These are phyloP conservation scores for Anthonomus grandis DNA, from an alignment of 1,140 invertebrate species.

Conservation along the genomic window DNA sequence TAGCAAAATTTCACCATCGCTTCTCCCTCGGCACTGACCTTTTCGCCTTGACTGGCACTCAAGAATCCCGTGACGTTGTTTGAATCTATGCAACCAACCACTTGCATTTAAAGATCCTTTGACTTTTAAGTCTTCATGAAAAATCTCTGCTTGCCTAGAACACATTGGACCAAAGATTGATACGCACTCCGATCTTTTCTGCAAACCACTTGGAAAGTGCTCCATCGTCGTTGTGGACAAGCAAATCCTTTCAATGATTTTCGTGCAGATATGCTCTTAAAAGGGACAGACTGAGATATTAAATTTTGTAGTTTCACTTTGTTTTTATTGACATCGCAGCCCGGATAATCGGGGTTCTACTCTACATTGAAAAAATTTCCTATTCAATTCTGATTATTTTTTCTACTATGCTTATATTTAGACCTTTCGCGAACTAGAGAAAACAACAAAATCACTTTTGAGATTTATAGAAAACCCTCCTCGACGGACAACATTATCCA, in stretches of 20 bases:
- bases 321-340: no score
- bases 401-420: no score
- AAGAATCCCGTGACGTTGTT: constrained; percentile 26
- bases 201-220: constrained; percentile 28
- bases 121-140: constrained; percentile 21
- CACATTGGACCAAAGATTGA: constrained; percentile 29
- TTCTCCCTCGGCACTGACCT: constrained; percentile 22
- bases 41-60: constrained; percentile 18
- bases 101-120: constrained; percentile 17
- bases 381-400: no score
- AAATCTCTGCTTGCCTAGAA: constrained; percentile 19
- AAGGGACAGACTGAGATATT: neutral
- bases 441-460: no score
- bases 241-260: no score
- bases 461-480: no score
- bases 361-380: no score
- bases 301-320: neutral
- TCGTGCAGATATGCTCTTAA: no score
- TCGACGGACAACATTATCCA: no score
- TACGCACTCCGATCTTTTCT: constrained; percentile 27
- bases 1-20: constrained; percentile 29
- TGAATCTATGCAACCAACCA: constrained; percentile 27
- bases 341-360: no score
- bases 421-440: no score
- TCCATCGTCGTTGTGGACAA: constrained; percentile 28